Evolutionary conservation across 2,113 vertebrate genomes (phyloP).

Genomic region (Ammodytes dubius): DNA sequence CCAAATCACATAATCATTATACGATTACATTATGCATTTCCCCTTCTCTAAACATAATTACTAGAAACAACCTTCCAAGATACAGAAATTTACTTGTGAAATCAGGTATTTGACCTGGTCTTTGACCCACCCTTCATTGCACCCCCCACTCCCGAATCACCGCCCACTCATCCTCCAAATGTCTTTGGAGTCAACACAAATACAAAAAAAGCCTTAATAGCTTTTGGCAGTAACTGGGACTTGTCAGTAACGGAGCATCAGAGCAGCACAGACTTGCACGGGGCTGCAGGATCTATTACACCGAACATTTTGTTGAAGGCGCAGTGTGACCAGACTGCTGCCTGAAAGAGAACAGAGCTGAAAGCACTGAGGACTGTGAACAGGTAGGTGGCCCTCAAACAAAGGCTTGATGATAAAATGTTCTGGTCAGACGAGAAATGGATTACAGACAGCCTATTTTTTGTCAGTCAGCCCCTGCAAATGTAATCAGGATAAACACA

Average conservation of each 20-base stretch:
- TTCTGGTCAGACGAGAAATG: slow-evolving; percentile 15
- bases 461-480: slow-evolving; percentile 7
- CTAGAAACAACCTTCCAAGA: background rate
- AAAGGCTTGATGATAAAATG: slow-evolving; percentile 46
- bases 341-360: slow-evolving; percentile 69
- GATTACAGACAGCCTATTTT: slow-evolving; percentile 1
- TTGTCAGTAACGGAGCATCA: slow-evolving; percentile 69
- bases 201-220: slow-evolving; percentile 73
- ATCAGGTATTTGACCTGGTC: slow-evolving; percentile 61
- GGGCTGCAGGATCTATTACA: slow-evolving; percentile 83
- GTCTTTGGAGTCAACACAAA: slow-evolving; percentile 68
- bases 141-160: slow-evolving; percentile 27
- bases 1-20: background rate
- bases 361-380: slow-evolving; percentile 70
- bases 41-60: slow-evolving; percentile 1
- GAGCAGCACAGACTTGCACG: slow-evolving; percentile 46
- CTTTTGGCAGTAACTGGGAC: slow-evolving; percentile 74
- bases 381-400: slow-evolving; percentile 80
- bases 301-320: slow-evolving; percentile 70
- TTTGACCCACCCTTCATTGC: slow-evolving; percentile 43
- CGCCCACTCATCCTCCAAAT: slow-evolving; percentile 68
- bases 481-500: slow-evolving; percentile 3
- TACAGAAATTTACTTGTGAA: background rate
- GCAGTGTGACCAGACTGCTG: slow-evolving; percentile 73
- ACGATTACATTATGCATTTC: slow-evolving; percentile 6